Conservation (phyloP, 2,797 vertebrate species). For the Nannoperca australis region DNA sequence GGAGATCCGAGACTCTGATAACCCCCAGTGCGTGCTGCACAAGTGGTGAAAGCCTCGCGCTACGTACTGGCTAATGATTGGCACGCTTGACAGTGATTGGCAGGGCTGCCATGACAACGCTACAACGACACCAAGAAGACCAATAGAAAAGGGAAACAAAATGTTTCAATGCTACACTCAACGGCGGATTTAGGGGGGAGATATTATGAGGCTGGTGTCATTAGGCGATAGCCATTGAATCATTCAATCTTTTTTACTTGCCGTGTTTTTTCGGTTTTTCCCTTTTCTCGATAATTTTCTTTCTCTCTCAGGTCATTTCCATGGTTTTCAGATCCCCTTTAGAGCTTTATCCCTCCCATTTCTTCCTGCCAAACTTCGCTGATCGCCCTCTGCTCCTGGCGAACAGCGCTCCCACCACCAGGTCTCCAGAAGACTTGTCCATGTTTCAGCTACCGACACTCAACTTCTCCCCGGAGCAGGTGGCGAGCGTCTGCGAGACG, state of each 20-base stretch:
- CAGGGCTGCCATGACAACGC: slow-evolving; percentile 99
- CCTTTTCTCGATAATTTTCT: slow-evolving; percentile 90
- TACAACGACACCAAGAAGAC: slow-evolving; percentile 98
- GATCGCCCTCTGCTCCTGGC: slow-evolving; percentile 97
- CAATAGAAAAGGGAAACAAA: slow-evolving; percentile 99
- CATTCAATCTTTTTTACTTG: slow-evolving; percentile 94
- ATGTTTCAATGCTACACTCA: slow-evolving; percentile 99
- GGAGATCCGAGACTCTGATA: slow-evolving; percentile 88
- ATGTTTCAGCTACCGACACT: slow-evolving; percentile 99
- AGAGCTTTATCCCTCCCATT: slow-evolving; percentile 99
- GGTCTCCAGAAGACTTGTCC: slow-evolving; percentile 99
- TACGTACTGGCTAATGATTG: slow-evolving; percentile 99
- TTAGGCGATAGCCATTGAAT: slow-evolving; percentile 99
- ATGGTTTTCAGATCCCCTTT: slow-evolving; percentile 99
- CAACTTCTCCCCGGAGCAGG: slow-evolving; percentile 99
- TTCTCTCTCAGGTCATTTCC: slow-evolving; percentile 98
- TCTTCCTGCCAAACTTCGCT: slow-evolving; percentile 99
- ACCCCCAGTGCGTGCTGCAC: slow-evolving; percentile 88
- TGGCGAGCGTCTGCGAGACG: slow-evolving; percentile 99
- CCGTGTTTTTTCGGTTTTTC: slow-evolving; percentile 85
- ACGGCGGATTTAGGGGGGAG: slow-evolving; percentile 99
- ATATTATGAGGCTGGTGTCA: slow-evolving; percentile 99
- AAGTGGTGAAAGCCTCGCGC: slow-evolving; percentile 95
- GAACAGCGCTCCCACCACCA: slow-evolving; percentile 94
- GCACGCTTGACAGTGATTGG: slow-evolving; percentile 99